Evolutionary conservation across 2,888 invertebrate genomes (phyloP).

Genomic region (Cabera pusaria): DNA sequence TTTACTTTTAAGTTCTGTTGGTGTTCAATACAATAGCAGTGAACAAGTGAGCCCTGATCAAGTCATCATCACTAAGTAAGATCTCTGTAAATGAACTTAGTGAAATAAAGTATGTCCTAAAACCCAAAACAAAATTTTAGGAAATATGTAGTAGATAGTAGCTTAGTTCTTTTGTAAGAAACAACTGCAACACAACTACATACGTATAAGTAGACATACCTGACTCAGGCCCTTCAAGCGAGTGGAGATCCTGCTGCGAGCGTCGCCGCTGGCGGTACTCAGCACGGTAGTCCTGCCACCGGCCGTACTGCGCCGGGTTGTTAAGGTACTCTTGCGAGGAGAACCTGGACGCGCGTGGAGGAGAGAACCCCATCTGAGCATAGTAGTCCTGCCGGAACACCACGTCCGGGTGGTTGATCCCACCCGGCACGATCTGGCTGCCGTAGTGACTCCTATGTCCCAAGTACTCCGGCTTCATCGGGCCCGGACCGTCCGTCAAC

Average conservation of each 20-base stretch:
- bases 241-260: conserved; percentile 76
- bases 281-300: conserved; percentile 71
- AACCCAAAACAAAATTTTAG: too few relatives aligned
- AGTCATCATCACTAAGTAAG: too few relatives aligned
- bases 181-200: too few relatives aligned
- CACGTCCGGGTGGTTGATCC: conserved; percentile 71
- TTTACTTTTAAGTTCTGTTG: too few relatives aligned
- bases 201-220: conserved; percentile 59
- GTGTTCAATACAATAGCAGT: too few relatives aligned
- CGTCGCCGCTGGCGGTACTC: conserved; percentile 74
- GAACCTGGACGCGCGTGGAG: conserved; percentile 69
- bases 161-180: too few relatives aligned
- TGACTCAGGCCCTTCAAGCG: conserved; percentile 71
- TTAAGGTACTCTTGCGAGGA: conserved; percentile 79
- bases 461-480: conserved; percentile 67
- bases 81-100: too few relatives aligned
- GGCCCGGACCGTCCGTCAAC: conserved; percentile 59
- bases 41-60: too few relatives aligned
- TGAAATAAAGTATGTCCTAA: too few relatives aligned
- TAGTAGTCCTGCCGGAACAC: conserved; percentile 75
- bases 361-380: conserved; percentile 64
- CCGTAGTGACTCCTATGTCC: conserved; percentile 68
- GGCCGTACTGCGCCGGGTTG: conserved; percentile 66
- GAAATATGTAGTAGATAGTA: too few relatives aligned
- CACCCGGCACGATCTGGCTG: conserved; percentile 67